Conservation (phyloP, 2,113 vertebrate genomes). For the Apaloderma vittatum region DNA sequence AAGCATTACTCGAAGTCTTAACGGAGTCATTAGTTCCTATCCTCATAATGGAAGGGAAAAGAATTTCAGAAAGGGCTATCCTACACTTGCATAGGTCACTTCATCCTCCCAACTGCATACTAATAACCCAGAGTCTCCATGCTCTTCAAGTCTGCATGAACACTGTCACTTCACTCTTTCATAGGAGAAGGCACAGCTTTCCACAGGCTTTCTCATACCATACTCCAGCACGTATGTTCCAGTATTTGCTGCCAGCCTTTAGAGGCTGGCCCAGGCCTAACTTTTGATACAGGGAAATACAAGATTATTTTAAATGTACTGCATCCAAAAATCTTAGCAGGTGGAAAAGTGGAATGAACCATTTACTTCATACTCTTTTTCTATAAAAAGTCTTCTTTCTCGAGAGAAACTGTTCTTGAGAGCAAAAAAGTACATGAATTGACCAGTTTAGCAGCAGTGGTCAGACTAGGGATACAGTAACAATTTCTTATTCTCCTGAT, state of each 20-base stretch:
- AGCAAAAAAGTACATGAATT: conserved; percentile 35
- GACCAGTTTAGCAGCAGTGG: conserved; percentile 11
- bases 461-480: conserved; percentile 1
- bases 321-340: conserved; percentile 42
- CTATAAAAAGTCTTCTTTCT: conserved; percentile 39
- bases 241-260: neutral
- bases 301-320: conserved; percentile 40
- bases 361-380: neutral
- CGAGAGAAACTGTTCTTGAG: neutral
- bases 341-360: neutral
- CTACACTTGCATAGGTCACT: neutral
- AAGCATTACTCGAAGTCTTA: neutral
- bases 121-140: neutral
- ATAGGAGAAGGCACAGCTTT: neutral
- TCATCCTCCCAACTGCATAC: neutral
- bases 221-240: neutral
- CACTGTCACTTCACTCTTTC: neutral
- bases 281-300: conserved; percentile 46
- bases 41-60: neutral
- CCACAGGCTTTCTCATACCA: neutral
- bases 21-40: neutral
- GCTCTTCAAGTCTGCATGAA: neutral
- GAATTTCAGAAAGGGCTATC: neutral
- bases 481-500: conserved; percentile 3
- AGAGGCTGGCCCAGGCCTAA: neutral